Conservation (phyloP, 2,797 vertebrate genomes). For the Enteromius afrohamiltoni region DNA sequence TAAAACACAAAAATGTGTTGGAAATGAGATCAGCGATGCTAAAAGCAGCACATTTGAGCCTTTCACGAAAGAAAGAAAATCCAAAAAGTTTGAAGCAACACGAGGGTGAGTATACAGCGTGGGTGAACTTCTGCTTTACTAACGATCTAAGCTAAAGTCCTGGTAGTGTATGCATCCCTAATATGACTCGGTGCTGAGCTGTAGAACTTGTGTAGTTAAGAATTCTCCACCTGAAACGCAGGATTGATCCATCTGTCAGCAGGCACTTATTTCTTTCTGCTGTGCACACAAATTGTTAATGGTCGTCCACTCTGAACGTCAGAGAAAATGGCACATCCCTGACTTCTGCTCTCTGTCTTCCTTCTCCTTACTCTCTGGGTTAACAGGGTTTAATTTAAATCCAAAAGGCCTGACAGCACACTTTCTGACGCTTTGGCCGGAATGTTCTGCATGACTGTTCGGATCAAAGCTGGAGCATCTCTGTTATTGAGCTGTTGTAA, state of each 20-base stretch:
- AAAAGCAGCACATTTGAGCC: neutral
- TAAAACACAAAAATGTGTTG: neutral
- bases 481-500: conserved; percentile 95
- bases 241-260: conserved; percentile 55
- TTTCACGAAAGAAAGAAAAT: neutral
- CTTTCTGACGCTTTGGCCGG: conserved; percentile 81
- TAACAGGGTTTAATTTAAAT: conserved; percentile 90
- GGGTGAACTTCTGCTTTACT: neutral
- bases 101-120: neutral
- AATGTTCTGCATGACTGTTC: conserved; percentile 88
- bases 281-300: conserved; percentile 47
- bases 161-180: neutral
- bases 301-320: conserved; percentile 37
- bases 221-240: conserved; percentile 50
- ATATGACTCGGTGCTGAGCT: conserved; percentile 21
- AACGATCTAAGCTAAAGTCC: neutral
- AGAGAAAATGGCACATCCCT: conserved; percentile 57
- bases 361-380: conserved; percentile 72
- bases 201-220: conserved; percentile 49
- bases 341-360: conserved; percentile 52
- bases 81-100: neutral
- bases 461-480: conserved; percentile 92
- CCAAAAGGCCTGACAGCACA: conserved; percentile 88
- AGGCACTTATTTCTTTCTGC: conserved; percentile 41
- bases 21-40: neutral